Evolutionary conservation across 2,888 invertebrate species (phyloP).

Genomic region (Cotesia congregata): DNA sequence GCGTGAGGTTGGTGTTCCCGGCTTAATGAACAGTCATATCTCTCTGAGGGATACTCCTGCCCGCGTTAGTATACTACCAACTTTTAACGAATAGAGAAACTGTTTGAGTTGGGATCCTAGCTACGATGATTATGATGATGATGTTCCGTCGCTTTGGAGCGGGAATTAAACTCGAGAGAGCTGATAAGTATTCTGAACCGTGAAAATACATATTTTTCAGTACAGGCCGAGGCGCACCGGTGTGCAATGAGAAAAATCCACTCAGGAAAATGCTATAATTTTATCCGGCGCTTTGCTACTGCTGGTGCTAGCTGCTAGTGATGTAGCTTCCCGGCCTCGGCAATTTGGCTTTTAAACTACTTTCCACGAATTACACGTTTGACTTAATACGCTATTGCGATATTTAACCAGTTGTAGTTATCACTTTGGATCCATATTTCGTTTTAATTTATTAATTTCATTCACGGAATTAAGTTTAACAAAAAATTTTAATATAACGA

Average conservation of each 20-base stretch:
- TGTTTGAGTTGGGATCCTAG: background rate
- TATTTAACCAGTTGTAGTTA: background rate
- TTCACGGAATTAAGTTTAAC: too few species aligned
- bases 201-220: conserved; percentile 11
- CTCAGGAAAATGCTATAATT: too few species aligned
- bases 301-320: too few species aligned
- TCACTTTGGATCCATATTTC: background rate
- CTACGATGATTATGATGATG: background rate
- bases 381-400: background rate
- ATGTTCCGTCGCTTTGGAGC: background rate
- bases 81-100: background rate
- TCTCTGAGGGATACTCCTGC: background rate
- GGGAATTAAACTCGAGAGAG: background rate
- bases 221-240: background rate
- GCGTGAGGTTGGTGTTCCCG: conserved; percentile 26
- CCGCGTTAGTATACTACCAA: too few species aligned
- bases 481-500: too few species aligned
- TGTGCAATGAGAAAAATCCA: too few species aligned
- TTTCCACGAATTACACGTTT: background rate
- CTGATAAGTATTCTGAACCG: conserved; percentile 14
- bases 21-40: background rate
- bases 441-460: too few species aligned
- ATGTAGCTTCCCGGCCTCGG: too few species aligned
- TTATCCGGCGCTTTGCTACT: too few species aligned
- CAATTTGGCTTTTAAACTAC: too few species aligned